Base-by-base conservation (phyloP, 2,888 invertebrate species). In the Gryllus longicercus region DNA sequence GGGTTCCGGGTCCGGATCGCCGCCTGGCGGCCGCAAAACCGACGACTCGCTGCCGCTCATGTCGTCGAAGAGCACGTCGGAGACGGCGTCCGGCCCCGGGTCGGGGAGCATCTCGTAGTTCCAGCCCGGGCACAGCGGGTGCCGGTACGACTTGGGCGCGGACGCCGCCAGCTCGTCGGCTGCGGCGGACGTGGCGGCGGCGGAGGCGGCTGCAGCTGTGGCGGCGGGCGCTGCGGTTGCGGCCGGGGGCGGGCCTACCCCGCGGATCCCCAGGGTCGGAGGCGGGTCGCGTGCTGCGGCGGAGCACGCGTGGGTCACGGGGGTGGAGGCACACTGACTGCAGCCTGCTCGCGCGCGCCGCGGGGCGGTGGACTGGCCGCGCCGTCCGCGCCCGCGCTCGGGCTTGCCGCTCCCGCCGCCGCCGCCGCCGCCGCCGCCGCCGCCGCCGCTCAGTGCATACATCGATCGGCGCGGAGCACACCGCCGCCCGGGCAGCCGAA, bases 61-160 rank as follows among this genome's bases (percentile, higher is more conserved):
- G 75, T 83, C 83, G 81, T 82, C 79, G 51, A 82, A 78, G 14
- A 80, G 77, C 14, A 81, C 79, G 77, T 83, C 83, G 77, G 80
- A 81, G 78, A 81, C 78, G 75, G 82, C 83, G 81, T 87, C 87
- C 75, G 63, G 63, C 3, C 88, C 87, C 76, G 83, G 82, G 80
- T 84, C 84, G n/a, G 87, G 85, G 51, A 87, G 83, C 88, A 88
- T 88, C 82, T 87, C 88, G 85, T 88, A 88, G 81, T 86, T 86
- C 87, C 88, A 88, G 75, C 83, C 82, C 78, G 85, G 84, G 38
- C 80, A 82, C n/a, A 82, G 77, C 4, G 82, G 82, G 63, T 82
- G 82, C 21, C 82, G 81, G 77, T 82, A 82, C 38, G 79, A 78
- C 75, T 81, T 81, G 38, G 78, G 74, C 63, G 79, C 63, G 38